Percentiles rank a stretch among this genome's conserved stretches.
phyloP scores from a whole-genome alignment of 2,113 vertebrate genomes.

The Sinosuthora webbiana region DNA sequence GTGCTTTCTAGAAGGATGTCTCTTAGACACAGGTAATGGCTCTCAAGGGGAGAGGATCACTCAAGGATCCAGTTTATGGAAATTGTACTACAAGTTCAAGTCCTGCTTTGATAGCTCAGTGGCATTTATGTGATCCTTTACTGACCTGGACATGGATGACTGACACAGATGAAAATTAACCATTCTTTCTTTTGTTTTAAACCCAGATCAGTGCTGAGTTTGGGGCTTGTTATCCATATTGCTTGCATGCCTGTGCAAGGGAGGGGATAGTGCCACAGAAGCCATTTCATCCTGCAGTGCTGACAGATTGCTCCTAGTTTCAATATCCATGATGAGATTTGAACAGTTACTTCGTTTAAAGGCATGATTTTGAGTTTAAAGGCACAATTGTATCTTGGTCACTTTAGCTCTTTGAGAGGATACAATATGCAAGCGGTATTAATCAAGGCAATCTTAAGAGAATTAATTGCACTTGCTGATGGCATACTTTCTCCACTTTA shows the following conservation, averaged over 20 bases:
- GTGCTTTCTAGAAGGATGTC: not conserved
- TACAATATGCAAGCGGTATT: not conserved
- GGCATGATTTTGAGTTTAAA: not conserved
- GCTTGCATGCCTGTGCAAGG: not conserved
- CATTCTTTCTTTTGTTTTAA: not conserved
- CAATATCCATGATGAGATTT: not conserved
- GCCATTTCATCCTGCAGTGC: not conserved
- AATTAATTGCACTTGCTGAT: not conserved
- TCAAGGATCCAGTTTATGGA: not conserved
- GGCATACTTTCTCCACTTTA: not conserved
- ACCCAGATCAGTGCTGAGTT: not conserved
- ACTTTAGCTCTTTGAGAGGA: not conserved
- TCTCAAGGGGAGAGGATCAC: not conserved
- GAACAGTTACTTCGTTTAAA: not conserved
- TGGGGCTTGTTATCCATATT: not conserved
- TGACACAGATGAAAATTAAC: not conserved
- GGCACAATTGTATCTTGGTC: not conserved
- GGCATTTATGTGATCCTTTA: not conserved
- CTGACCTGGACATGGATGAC: not conserved
- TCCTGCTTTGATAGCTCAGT: not conserved
- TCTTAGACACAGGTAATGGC: too few relatives aligned
- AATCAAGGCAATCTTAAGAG: not conserved
- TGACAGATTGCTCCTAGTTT: not conserved
- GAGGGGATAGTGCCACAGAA: rapidly evolving
- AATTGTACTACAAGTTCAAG: not conserved